Evolutionary conservation across 1,140 invertebrate genomes (phyloP).

Genomic region (Drosophila santomea): DNA sequence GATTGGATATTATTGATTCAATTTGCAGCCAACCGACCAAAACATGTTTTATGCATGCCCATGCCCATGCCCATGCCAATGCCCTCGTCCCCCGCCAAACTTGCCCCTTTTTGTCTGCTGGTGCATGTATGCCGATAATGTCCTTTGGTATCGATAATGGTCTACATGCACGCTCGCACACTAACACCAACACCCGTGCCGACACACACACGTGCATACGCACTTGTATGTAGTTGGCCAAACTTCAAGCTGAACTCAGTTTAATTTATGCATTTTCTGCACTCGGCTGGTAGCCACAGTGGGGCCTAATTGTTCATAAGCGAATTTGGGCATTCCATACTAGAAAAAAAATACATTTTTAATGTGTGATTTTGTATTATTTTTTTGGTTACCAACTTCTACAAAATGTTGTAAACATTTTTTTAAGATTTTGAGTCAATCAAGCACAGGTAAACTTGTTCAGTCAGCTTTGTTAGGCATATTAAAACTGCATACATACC

Average conservation of each 20-base stretch:
- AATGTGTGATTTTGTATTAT: too few species aligned
- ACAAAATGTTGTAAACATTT: too few species aligned
- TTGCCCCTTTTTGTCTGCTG: neutral
- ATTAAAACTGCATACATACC: too few species aligned
- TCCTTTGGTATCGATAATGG: constrained; percentile 71
- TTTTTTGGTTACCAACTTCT: too few species aligned
- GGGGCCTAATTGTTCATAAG: constrained; percentile 7
- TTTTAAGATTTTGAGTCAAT: too few species aligned
- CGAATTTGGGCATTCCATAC: neutral
- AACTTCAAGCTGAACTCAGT: constrained; percentile 35
- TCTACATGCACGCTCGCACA: constrained; percentile 65
- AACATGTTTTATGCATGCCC: constrained; percentile 78
- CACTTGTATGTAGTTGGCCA: constrained; percentile 12
- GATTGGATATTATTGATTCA: constrained; percentile 84
- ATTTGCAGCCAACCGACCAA: constrained; percentile 78
- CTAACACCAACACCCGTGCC: constrained; percentile 34
- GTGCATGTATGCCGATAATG: constrained; percentile 63
- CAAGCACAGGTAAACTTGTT: too few species aligned
- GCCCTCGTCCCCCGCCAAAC: neutral
- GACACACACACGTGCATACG: neutral
- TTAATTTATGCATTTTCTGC: constrained; percentile 75
- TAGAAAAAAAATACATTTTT: too few species aligned
- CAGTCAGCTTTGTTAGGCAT: too few species aligned
- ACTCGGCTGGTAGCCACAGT: constrained; percentile 43
- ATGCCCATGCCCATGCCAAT: constrained; percentile 46